Evolutionary conservation across 2,113 vertebrate genomes (phyloP).

Genomic region (Proteles cristata): DNA sequence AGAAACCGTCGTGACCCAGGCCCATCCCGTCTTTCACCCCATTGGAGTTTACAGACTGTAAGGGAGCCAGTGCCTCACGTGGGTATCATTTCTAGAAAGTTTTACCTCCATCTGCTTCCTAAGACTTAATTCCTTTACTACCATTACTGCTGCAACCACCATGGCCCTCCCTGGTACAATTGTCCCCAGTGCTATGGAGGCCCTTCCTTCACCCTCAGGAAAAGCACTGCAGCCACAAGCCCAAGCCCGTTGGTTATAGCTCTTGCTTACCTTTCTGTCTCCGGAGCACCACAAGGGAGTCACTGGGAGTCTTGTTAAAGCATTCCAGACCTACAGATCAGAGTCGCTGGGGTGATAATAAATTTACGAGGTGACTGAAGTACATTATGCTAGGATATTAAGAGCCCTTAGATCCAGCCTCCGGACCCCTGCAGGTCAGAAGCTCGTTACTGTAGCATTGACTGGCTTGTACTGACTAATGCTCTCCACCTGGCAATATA

Average conservation of each 20-base stretch:
- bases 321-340: not conserved
- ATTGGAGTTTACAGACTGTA: not conserved
- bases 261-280: not conserved
- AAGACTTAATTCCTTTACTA: not conserved
- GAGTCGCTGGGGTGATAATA: not conserved
- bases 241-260: not conserved
- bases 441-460: not conserved
- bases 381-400: not conserved
- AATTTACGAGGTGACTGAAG: not conserved
- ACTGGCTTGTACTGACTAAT: not conserved
- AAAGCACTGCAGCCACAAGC: not conserved
- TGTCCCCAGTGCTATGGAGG: not conserved
- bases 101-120: not conserved
- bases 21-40: not conserved
- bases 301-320: not conserved
- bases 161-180: not conserved
- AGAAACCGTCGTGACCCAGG: not conserved
- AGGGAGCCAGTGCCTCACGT: fast-evolving
- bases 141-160: not conserved
- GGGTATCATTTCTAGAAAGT: not conserved
- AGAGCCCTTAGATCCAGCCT: not conserved
- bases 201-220: not conserved
- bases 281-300: not conserved
- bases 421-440: not conserved
- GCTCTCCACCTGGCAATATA: too few species aligned